These are phyloP conservation scores for Mythimna vitellina DNA, from an alignment of 2,888 invertebrate species.

Conservation along the genomic window DNA sequence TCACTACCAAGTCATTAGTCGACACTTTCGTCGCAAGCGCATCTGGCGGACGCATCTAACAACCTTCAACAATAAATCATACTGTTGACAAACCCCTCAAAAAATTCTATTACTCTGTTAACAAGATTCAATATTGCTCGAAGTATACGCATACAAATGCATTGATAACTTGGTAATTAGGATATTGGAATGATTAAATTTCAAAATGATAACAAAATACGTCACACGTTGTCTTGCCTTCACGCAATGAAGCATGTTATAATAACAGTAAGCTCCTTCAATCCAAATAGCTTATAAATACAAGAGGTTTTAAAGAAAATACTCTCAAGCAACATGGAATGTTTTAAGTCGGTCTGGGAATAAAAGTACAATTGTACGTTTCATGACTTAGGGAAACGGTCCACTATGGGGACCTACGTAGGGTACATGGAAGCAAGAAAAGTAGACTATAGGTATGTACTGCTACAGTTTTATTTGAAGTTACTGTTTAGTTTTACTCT, in stretches of 20 bases:
- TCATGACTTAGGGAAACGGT: slow-evolving; percentile 22
- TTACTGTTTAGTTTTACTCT: slow-evolving; percentile 20
- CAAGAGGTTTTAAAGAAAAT: slow-evolving; percentile 21
- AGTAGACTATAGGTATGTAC: neutral
- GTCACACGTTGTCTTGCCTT: slow-evolving; percentile 63
- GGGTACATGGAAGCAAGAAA: neutral
- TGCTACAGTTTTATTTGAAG: slow-evolving; percentile 24
- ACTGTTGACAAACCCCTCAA: neutral
- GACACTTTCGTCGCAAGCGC: slow-evolving; percentile 79
- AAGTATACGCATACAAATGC: neutral
- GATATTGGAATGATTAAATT: slow-evolving; percentile 78
- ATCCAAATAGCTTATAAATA: slow-evolving; percentile 14
- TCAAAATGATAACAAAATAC: slow-evolving; percentile 73
- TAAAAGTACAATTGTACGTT: slow-evolving; percentile 22
- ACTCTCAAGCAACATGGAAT: slow-evolving; percentile 14
- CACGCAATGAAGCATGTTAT: slow-evolving; percentile 62
- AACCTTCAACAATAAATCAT: slow-evolving; percentile 36
- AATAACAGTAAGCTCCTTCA: slow-evolving; percentile 24
- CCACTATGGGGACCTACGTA: slow-evolving; percentile 8
- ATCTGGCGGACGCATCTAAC: slow-evolving; percentile 82
- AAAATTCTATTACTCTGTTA: neutral
- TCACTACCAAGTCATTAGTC: slow-evolving; percentile 88
- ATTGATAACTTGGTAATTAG: slow-evolving; percentile 32
- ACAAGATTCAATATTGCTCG: slow-evolving; percentile 19
- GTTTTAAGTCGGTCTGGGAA: slow-evolving; percentile 16